Evolutionary conservation across 2,888 invertebrate species (phyloP).

Genomic region (Zelleria hepariella): DNA sequence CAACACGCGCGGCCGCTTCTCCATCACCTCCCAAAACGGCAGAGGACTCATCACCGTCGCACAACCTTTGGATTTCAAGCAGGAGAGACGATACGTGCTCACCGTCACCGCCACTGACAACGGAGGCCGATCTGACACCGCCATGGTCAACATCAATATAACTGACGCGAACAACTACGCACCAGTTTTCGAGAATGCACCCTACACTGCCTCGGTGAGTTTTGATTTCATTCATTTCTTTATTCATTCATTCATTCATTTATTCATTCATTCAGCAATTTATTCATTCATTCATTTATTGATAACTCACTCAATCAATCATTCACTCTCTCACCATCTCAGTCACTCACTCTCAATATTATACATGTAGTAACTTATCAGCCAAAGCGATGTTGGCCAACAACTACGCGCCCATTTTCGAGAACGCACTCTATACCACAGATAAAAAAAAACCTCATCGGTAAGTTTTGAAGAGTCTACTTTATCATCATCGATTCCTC

Average conservation of each 20-base stretch:
- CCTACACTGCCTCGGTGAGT: slow-evolving; percentile 85
- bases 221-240: too few relatives aligned
- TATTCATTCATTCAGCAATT: too few relatives aligned
- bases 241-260: too few relatives aligned
- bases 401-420: slow-evolving; percentile 93
- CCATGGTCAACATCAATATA: slow-evolving; percentile 92
- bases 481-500: too few relatives aligned
- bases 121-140: slow-evolving; percentile 89
- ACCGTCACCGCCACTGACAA: slow-evolving; percentile 91
- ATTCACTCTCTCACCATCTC: too few relatives aligned
- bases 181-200: slow-evolving; percentile 93
- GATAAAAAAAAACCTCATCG: too few relatives aligned
- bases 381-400: too few relatives aligned
- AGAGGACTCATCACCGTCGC: slow-evolving; percentile 89
- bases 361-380: too few relatives aligned
- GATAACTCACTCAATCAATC: too few relatives aligned
- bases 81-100: slow-evolving; percentile 89
- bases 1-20: slow-evolving; percentile 88
- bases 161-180: slow-evolving; percentile 96
- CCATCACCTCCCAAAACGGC: slow-evolving; percentile 91
- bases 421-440: slow-evolving; percentile 93
- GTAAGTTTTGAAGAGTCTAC: slow-evolving; percentile 65
- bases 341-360: too few relatives aligned
- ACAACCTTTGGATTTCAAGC: slow-evolving; percentile 92
- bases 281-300: too few relatives aligned